phyloP scores from a whole-genome alignment of 2,888 invertebrate genomes.

The Alloscopus bannaensis region DNA sequence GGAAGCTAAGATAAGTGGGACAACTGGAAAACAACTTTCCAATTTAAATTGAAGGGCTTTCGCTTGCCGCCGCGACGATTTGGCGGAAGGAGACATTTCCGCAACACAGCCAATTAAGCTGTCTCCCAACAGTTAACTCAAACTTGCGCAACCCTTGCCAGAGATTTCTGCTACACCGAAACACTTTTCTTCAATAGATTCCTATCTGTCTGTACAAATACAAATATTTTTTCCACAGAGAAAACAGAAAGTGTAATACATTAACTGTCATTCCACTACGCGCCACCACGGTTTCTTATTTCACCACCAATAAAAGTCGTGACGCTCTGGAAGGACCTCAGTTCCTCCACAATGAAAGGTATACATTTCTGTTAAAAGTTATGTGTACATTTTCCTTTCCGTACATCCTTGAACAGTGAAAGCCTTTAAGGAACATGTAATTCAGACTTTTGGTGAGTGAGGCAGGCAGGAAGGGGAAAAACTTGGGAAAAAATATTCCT shows the following conservation, averaged over 20 bases:
- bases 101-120: no score
- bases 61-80: no score
- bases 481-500: background rate
- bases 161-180: no score
- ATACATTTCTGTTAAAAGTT: background rate
- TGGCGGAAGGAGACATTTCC: no score
- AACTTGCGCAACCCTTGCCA: no score
- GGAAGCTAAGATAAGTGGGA: no score
- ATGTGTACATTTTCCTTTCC: background rate
- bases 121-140: no score
- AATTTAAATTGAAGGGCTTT: no score
- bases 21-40: no score
- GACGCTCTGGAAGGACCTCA: background rate
- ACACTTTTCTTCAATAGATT: no score
- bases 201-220: background rate
- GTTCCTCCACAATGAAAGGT: background rate
- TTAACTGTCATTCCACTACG: background rate
- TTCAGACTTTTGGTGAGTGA: background rate
- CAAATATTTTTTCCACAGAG: background rate
- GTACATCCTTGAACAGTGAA: background rate
- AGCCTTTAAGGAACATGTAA: constrained; percentile 1
- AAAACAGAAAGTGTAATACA: background rate
- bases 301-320: background rate
- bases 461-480: background rate
- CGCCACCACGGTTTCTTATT: background rate